These are phyloP conservation scores for Mus minutoides DNA, from an alignment of 2,797 vertebrate genomes.

Conservation along the genomic window DNA sequence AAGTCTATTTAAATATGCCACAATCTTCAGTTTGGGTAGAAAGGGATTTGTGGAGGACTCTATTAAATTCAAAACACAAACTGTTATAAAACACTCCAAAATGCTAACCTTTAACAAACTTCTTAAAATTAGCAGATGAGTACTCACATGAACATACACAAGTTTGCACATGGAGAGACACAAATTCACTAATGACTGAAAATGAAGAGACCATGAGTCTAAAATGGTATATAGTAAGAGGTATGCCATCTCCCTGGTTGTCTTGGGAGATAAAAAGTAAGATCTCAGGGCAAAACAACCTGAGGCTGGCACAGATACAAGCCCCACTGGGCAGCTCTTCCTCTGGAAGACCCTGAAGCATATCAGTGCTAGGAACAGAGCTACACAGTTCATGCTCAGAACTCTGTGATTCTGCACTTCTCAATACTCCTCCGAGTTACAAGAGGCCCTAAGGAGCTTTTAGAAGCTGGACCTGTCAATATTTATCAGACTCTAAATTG, in stretches of 20 bases:
- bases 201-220: not conserved
- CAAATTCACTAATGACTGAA: not conserved
- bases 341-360: not conserved
- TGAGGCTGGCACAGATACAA: not conserved
- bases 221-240: not conserved
- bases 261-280: not conserved
- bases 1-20: not conserved
- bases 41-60: not conserved
- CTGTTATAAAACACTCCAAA: not conserved
- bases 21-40: not conserved
- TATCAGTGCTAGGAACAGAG: not conserved
- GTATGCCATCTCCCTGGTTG: not conserved
- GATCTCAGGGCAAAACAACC: not conserved
- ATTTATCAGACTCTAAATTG: not conserved
- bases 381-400: not conserved
- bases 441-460: not conserved
- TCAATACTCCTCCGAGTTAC: not conserved
- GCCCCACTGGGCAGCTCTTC: no score
- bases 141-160: not conserved
- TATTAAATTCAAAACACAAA: not conserved
- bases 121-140: not conserved
- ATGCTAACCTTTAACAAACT: not conserved
- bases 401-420: not conserved
- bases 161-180: not conserved
- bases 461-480: not conserved